A percentile compares a stretch with the other conserved stretches of the same genome.
phyloP scores from a whole-genome alignment of 2,797 vertebrate species.

The Ctenosaura bakeri region DNA sequence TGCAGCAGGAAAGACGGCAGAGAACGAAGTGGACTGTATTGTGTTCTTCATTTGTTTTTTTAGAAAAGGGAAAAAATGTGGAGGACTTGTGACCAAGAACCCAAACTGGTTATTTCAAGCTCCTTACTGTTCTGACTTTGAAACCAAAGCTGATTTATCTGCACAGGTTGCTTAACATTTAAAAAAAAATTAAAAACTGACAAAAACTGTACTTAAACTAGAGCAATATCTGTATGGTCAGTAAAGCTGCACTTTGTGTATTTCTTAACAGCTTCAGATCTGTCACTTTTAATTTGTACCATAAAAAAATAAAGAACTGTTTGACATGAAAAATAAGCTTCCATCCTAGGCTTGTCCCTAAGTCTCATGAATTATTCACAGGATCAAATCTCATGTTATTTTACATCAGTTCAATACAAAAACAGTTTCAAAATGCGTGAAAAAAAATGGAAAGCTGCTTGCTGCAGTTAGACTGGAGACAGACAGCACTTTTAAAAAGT shows the following conservation, averaged over 20 bases:
- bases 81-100: conserved; percentile 87
- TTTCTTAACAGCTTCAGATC: conserved; percentile 97
- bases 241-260: conserved; percentile 99
- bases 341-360: conserved; percentile 71
- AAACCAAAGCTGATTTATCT: conserved; percentile 99
- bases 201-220: conserved; percentile 95
- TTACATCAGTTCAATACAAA: conserved; percentile 67
- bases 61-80: conserved; percentile 68
- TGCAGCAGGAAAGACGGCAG: conserved; percentile 77
- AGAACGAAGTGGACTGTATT: conserved; percentile 75
- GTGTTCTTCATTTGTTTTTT: conserved; percentile 50
- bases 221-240: conserved; percentile 99
- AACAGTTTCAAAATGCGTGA: conserved; percentile 46
- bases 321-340: conserved; percentile 90
- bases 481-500: not conserved
- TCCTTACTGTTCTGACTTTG: conserved; percentile 90
- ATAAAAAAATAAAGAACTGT: conserved; percentile 99
- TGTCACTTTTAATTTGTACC: conserved; percentile 99
- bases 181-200: conserved; percentile 74
- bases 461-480: conserved; percentile 10
- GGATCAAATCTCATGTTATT: conserved; percentile 63
- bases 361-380: conserved; percentile 73
- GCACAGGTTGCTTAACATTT: conserved; percentile 93
- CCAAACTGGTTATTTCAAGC: conserved; percentile 87
- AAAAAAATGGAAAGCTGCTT: conserved; percentile 15